These are phyloP conservation scores for Ditylenchus dipsaci DNA, from an alignment of 1,140 invertebrate species.

Conservation along the genomic window DNA sequence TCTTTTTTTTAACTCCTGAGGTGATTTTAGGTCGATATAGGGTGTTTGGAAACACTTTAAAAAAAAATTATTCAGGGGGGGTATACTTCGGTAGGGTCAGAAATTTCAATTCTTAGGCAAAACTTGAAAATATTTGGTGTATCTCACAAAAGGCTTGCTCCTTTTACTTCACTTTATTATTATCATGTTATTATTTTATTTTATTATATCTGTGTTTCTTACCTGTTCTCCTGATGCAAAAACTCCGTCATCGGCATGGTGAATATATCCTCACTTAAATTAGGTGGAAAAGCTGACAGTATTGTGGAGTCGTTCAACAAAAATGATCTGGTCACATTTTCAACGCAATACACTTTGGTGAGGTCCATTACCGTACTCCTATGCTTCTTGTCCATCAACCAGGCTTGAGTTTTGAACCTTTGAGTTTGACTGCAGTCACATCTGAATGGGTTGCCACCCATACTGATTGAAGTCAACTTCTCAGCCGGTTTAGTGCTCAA, in stretches of 20 bases:
- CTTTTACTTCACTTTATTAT: too few relatives aligned
- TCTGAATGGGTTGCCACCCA: conserved; percentile 47
- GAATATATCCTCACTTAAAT: conserved; percentile 47
- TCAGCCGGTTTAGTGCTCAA: not conserved
- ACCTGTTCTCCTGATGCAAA: conserved; percentile 31
- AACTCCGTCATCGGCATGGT: conserved; percentile 50
- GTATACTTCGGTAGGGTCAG: too few relatives aligned
- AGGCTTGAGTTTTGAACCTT: conserved; percentile 25
- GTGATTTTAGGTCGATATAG: too few relatives aligned
- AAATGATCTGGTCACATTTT: conserved; percentile 52
- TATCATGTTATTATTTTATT: too few relatives aligned
- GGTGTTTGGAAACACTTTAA: too few relatives aligned
- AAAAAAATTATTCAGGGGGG: too few relatives aligned
- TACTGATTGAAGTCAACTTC: conserved; percentile 21
- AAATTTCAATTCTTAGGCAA: too few relatives aligned
- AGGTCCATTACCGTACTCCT: conserved; percentile 27
- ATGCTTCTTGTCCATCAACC: conserved; percentile 35
- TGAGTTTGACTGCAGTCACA: conserved; percentile 46
- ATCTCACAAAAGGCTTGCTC: too few relatives aligned
- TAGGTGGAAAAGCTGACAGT: conserved; percentile 42
- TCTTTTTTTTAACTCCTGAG: too few relatives aligned
- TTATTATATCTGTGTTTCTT: too few relatives aligned
- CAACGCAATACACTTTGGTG: conserved; percentile 43
- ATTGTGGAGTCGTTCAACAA: conserved; percentile 48
- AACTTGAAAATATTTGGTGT: too few relatives aligned